Evolutionary conservation across 1,140 invertebrate genomes (phyloP).

Genomic region (Musca vetustissima): DNA sequence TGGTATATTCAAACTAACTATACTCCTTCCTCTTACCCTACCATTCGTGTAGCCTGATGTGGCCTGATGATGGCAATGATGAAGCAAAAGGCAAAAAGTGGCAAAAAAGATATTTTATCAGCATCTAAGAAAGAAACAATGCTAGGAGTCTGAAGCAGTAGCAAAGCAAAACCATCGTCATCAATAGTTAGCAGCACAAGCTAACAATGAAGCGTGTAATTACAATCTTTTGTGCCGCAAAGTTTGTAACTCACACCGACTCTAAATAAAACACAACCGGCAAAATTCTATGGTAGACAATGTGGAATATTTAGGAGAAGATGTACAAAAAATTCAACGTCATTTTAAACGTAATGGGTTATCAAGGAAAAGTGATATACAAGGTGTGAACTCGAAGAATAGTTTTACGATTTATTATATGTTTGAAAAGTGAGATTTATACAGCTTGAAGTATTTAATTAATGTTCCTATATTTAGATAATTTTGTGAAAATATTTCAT

Average conservation of each 20-base stretch:
- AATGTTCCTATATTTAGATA: too few species aligned
- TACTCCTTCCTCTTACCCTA: neutral
- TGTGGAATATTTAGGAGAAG: too few species aligned
- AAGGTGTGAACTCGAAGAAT: too few species aligned
- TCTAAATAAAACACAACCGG: too few species aligned
- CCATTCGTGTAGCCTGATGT: neutral
- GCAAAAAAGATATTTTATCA: neutral
- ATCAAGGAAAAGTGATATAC: too few species aligned
- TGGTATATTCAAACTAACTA: neutral
- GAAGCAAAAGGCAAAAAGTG: neutral
- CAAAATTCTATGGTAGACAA: too few species aligned
- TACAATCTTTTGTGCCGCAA: slow-evolving; percentile 40
- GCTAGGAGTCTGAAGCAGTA: neutral
- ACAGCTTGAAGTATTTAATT: too few species aligned
- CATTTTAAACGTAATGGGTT: too few species aligned
- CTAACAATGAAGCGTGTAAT: slow-evolving; percentile 55
- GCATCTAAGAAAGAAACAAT: neutral
- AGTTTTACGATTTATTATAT: too few species aligned
- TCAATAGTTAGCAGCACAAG: slow-evolving; percentile 11
- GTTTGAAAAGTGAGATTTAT: too few species aligned
- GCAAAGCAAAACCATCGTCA: neutral
- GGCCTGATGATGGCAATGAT: neutral
- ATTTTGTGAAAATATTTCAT: too few species aligned
- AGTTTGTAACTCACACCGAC: slow-evolving; percentile 18
- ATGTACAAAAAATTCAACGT: too few species aligned